phyloP scores from a whole-genome alignment of 2,888 invertebrate species.

The Palloptera scutellata region DNA sequence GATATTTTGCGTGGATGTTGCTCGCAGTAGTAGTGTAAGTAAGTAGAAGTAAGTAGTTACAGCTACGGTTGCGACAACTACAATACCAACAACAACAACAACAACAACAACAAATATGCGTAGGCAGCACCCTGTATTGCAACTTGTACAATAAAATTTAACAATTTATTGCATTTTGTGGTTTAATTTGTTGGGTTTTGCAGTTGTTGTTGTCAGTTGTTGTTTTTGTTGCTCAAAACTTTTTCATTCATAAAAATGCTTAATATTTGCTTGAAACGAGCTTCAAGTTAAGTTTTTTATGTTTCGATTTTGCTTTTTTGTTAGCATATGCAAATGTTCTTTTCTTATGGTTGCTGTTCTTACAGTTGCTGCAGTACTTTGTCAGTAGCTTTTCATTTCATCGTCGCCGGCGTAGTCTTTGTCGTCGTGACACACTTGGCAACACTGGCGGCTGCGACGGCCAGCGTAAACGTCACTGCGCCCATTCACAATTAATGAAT shows the following conservation, averaged over 20 bases:
- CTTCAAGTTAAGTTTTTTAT: background rate
- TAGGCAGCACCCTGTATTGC: conserved; percentile 36
- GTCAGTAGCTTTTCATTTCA: too few species aligned
- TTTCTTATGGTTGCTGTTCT: conserved; percentile 7
- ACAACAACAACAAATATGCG: conserved; percentile 31
- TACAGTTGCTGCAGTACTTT: background rate
- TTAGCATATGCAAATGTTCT: conserved; percentile 1
- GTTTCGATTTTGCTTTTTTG: too few species aligned
- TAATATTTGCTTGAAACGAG: background rate
- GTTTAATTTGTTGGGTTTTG: conserved; percentile 49
- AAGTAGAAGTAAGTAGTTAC: conserved; percentile 1
- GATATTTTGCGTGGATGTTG: conserved; percentile 29
- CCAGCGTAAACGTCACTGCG: conserved; percentile 30
- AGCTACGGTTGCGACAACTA: conserved; percentile 9
- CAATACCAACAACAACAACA: conserved; percentile 23
- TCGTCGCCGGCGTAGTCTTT: conserved; percentile 10
- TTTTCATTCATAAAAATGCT: too few species aligned
- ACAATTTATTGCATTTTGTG: conserved; percentile 59
- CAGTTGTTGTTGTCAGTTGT: conserved; percentile 28
- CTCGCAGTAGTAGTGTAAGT: conserved; percentile 25
- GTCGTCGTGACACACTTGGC: conserved; percentile 40
- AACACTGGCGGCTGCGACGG: conserved; percentile 30
- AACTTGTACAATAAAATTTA: conserved; percentile 54
- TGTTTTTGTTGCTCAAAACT: conserved; percentile 19
- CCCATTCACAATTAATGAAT: conserved; percentile 33